Percentiles rank a stretch among this genome's conserved stretches.
These are phyloP conservation scores for Lynx canadensis DNA, from an alignment of 2,113 vertebrate genomes.

Conservation along the genomic window DNA sequence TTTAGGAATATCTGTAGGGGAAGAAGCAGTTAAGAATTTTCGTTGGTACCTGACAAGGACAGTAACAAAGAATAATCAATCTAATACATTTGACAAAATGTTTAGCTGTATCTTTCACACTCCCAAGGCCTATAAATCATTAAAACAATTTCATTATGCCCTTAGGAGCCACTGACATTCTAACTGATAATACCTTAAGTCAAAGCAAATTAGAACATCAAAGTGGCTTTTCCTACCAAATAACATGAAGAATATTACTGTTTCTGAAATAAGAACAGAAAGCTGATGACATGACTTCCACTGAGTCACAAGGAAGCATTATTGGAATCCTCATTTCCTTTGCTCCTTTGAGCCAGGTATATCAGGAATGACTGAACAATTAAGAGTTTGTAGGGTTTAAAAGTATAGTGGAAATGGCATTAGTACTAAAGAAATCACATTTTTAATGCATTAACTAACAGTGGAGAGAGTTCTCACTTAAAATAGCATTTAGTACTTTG, in stretches of 20 bases:
- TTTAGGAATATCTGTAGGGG: background rate
- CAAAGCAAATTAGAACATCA: conserved; percentile 25
- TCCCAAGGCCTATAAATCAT: background rate
- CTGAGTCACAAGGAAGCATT: background rate
- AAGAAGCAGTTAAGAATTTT: background rate
- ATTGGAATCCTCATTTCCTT: background rate
- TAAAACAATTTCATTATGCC: background rate
- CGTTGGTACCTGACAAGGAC: background rate
- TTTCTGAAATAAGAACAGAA: conserved; percentile 52
- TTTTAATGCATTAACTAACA: background rate
- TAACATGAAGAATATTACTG: background rate
- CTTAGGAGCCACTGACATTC: background rate
- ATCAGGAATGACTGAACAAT: background rate
- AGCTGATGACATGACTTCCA: background rate
- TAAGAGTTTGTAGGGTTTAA: background rate
- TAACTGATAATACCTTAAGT: background rate
- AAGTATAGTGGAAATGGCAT: conserved; percentile 6
- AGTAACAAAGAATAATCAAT: background rate
- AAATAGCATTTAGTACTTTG: background rate
- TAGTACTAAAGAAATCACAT: background rate
- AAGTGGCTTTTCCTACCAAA: background rate
- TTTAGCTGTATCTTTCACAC: background rate
- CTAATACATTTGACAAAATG: background rate
- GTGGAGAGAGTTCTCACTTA: background rate
- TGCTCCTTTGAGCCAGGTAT: background rate